phyloP scores from a whole-genome alignment of 53 echinoderm and acorn worm genomes.

The Zoroaster sp. region DNA sequence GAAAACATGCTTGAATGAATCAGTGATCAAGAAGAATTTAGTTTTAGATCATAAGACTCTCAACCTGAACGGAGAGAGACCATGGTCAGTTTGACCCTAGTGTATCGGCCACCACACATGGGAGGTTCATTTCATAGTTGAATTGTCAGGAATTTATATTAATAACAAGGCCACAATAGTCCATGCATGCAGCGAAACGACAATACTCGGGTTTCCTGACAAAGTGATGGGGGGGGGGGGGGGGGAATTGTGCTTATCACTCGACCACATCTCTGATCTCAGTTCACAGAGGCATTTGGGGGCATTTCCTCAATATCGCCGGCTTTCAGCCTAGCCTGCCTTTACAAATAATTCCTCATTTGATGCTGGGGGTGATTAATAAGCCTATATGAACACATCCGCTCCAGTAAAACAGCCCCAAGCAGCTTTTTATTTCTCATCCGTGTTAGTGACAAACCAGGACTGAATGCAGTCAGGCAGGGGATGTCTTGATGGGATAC shows the following conservation, averaged over 20 bases:
- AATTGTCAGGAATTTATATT: not conserved
- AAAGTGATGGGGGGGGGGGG: not conserved
- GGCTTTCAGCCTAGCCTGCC: constrained; percentile 24
- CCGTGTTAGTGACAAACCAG: not conserved
- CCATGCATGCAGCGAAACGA: not conserved
- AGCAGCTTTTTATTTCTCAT: constrained; percentile 35
- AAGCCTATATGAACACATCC: constrained; percentile 59
- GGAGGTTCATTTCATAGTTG: not conserved
- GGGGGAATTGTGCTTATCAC: not conserved
- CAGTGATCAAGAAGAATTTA: not conserved
- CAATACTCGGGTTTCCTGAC: not conserved
- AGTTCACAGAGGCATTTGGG: not conserved
- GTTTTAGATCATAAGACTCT: not conserved
- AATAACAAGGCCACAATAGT: not conserved
- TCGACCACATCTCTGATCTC: constrained; percentile 23
- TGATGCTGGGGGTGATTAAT: constrained; percentile 50
- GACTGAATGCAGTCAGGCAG: constrained; percentile 25
- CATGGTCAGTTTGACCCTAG: not conserved
- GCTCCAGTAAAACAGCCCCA: constrained; percentile 39
- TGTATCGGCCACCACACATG: not conserved
- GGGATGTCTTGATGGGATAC: constrained; percentile 6
- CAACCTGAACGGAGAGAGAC: not conserved
- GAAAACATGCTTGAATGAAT: not conserved
- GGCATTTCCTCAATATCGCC: not conserved
- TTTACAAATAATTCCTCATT: constrained; percentile 37